phyloP scores from a whole-genome alignment of 2,113 vertebrate species.

The Butorides virescens region DNA sequence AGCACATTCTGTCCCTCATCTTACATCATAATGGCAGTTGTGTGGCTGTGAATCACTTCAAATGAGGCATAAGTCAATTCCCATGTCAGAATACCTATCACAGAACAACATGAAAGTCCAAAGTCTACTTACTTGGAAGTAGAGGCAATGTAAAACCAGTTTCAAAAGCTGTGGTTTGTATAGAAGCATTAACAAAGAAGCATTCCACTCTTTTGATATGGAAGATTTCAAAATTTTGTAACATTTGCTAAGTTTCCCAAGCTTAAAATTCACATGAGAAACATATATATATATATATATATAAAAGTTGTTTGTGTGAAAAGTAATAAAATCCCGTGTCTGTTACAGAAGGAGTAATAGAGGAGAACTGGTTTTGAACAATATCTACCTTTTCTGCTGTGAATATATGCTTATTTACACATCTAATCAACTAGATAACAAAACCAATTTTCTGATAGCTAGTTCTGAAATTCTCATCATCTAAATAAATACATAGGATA shows the following conservation, averaged over 20 bases:
- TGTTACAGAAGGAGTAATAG: neutral
- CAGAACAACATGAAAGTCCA: neutral
- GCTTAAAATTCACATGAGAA: neutral
- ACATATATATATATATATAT: too few relatives aligned
- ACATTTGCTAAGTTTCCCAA: neutral
- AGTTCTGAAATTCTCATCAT: neutral
- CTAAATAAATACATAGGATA: neutral
- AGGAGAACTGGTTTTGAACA: neutral
- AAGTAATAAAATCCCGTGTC: neutral
- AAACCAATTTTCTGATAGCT: neutral
- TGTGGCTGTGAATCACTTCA: neutral
- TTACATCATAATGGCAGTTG: accelerated
- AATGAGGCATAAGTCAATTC: neutral
- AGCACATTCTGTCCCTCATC: neutral
- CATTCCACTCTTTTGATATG: neutral
- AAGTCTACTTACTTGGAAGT: neutral
- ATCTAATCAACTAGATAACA: neutral
- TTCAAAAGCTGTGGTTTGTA: neutral
- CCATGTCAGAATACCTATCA: neutral
- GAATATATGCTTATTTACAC: neutral
- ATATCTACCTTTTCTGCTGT: neutral
- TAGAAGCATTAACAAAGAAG: neutral
- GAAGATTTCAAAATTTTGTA: neutral
- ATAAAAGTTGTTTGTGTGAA: neutral
- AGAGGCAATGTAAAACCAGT: neutral